Conservation (phyloP, 2,888 invertebrate genomes). For the Hypercompe scribonia region DNA sequence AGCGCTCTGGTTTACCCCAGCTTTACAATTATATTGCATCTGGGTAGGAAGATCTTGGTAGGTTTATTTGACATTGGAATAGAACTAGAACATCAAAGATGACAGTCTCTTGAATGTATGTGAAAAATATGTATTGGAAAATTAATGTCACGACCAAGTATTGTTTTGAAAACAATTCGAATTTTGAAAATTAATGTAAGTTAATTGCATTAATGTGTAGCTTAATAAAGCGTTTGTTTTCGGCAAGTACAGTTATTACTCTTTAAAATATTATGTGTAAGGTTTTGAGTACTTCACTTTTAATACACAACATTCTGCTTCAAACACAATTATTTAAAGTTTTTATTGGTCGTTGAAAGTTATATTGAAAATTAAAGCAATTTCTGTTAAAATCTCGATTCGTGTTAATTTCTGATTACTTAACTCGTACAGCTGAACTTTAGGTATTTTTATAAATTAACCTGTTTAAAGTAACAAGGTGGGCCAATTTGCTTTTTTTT, state of each 20-base stretch:
- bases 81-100: neutral
- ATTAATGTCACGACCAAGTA: too few species aligned
- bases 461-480: constrained; percentile 1
- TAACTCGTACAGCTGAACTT: neutral
- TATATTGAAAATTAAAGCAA: neutral
- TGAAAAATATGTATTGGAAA: too few species aligned
- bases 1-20: too few species aligned
- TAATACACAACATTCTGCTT: neutral
- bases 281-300: too few species aligned
- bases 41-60: neutral
- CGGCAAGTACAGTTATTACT: too few species aligned
- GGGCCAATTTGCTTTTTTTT: constrained; percentile 26
- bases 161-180: too few species aligned
- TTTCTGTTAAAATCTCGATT: neutral
- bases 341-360: neutral
- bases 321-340: neutral
- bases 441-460: constrained; percentile 10
- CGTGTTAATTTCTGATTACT: neutral
- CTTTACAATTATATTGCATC: too few species aligned
- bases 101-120: too few species aligned
- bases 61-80: neutral
- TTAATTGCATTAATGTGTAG: too few species aligned
- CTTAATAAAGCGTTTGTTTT: too few species aligned
- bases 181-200: too few species aligned
- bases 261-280: too few species aligned